Conservation (phyloP, 2,113 vertebrate species). For the Thunnus thynnus region DNA sequence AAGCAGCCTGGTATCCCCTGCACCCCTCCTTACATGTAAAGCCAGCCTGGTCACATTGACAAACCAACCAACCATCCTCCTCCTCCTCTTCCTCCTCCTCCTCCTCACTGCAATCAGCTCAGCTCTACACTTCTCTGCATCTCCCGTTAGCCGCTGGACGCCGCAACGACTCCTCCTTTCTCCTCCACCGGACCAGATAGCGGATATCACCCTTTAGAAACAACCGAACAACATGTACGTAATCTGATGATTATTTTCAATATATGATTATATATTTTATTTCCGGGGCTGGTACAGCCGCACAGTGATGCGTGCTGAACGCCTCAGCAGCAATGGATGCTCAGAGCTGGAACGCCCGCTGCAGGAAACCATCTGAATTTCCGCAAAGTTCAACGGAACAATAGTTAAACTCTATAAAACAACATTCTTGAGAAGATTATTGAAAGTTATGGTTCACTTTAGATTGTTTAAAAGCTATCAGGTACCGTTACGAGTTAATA, state of each 20-base stretch:
- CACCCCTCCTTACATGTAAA: constrained; percentile 14
- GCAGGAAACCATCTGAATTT: neutral
- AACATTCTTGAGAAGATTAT: no score
- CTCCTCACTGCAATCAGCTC: neutral
- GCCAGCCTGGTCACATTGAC: constrained; percentile 2
- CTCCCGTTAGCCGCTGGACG: constrained; percentile 10
- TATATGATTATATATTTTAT: no score
- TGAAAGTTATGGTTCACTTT: no score
- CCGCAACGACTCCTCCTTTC: neutral
- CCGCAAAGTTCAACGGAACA: neutral
- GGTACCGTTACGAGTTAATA: no score
- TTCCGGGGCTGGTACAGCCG: neutral
- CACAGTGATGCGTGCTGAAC: constrained; percentile 6
- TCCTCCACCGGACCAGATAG: neutral
- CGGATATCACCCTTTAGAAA: neutral
- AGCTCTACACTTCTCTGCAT: constrained; percentile 10
- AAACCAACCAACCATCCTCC: constrained; percentile 1
- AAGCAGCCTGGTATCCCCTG: no score
- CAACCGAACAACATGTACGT: constrained; percentile 6
- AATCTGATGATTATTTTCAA: no score
- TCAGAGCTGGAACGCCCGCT: neutral
- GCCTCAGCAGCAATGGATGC: constrained; percentile 49
- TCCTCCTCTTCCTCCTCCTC: neutral
- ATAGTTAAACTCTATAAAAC: no score
- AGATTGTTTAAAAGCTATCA: no score